These are phyloP conservation scores for Sciurus niger DNA, from an alignment of 2,113 vertebrate genomes.

Conservation along the genomic window DNA sequence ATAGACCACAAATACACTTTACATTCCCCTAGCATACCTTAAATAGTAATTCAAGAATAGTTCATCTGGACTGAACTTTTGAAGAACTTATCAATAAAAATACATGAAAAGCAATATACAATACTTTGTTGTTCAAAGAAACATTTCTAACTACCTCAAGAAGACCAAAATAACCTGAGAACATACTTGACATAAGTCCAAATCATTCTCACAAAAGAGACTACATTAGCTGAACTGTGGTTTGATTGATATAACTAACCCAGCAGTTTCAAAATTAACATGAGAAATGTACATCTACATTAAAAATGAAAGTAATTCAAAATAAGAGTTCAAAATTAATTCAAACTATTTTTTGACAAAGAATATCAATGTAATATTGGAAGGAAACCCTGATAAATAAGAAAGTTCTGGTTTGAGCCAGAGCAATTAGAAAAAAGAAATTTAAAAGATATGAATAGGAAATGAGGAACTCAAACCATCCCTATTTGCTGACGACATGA, in stretches of 20 bases:
- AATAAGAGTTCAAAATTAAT: not conserved
- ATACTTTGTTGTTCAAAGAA: not conserved
- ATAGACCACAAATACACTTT: not conserved
- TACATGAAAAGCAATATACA: not conserved
- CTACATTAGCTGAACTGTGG: not conserved
- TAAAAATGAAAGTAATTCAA: not conserved
- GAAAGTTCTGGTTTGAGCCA: no score
- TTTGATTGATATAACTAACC: not conserved
- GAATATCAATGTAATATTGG: conserved; percentile 71
- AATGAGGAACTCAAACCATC: no score
- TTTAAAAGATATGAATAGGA: no score
- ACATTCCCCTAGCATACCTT: not conserved
- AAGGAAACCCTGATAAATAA: not conserved
- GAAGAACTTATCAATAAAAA: not conserved
- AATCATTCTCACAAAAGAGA: not conserved
- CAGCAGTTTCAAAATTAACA: not conserved
- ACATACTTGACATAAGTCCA: not conserved
- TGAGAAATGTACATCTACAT: not conserved
- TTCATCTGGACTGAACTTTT: not conserved
- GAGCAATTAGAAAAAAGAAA: no score
- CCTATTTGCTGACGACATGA: no score
- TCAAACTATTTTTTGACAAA: conserved; percentile 21
- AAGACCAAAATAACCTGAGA: not conserved
- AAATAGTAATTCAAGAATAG: not conserved
- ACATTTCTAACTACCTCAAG: not conserved